Evolutionary conservation across 1,140 invertebrate genomes (phyloP).

Genomic region (Drosophila kurseongensis): DNA sequence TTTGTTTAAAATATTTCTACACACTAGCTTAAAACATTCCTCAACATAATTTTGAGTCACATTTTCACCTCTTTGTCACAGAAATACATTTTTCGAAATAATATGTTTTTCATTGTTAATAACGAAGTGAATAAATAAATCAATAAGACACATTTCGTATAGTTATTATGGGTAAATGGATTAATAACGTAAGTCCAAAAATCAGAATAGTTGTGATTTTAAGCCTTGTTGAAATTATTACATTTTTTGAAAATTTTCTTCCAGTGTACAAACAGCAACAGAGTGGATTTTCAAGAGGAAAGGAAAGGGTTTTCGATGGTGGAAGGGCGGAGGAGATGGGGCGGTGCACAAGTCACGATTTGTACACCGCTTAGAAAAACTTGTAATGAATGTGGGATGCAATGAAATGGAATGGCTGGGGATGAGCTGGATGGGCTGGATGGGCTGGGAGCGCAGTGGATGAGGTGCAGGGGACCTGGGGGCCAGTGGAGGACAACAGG

Average conservation of each 20-base stretch:
- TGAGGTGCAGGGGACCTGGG: neutral
- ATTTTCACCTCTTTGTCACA: no score
- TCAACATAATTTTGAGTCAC: no score
- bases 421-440: constrained; percentile 13
- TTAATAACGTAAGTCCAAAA: no score
- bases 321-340: constrained; percentile 12
- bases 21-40: no score
- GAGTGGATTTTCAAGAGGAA: constrained; percentile 8
- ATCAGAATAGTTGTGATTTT: no score
- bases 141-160: no score
- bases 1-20: no score
- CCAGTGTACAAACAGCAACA: constrained; percentile 20
- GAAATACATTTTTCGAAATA: no score
- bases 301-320: neutral
- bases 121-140: no score
- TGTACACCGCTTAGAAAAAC: constrained; percentile 71
- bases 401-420: constrained; percentile 39
- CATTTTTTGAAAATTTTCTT: neutral
- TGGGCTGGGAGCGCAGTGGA: constrained; percentile 2
- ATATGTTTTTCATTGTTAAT: no score
- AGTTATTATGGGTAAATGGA: no score
- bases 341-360: constrained; percentile 64
- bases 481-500: constrained; percentile 27
- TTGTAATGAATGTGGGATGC: constrained; percentile 68
- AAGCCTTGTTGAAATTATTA: no score